Evolutionary conservation across 2,888 invertebrate species (phyloP), one percentile per base, ranked within the genome.

Genomic region (Mythimna vitellina): DNA sequence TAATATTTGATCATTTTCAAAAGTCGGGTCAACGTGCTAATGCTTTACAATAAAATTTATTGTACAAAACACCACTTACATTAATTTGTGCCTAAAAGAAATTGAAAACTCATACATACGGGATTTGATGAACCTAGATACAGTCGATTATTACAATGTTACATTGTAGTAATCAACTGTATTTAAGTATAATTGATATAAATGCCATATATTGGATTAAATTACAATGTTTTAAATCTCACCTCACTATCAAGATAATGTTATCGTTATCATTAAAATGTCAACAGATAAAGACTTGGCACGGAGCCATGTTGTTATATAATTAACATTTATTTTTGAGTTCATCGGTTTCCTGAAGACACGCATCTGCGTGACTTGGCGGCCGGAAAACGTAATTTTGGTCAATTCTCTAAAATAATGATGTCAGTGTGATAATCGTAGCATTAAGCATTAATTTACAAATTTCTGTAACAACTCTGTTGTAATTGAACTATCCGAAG

Each of bases 161-260:
- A 80, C 70, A 71, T 69, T 81, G 81, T 76, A 71, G 58, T 57
- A 75, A 80, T 83, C 81, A 56, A 58, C 51, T 46, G 14, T 25
- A 17, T 10, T 1, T 69, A 58, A 58, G 29, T 68, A 66, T 67
- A 29, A 70, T 73, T 69, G 58, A 56, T 63, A 53, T 70, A 58
- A 57, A 77, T 58, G 53, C 22, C 67, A n/a, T 70, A 58, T 70
- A 58, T 42, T 56, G 70, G 72, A 81, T 81, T 70, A 67, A 61
- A 61, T 71, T 61, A 67, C 49, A 74, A 66, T 74, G 38, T 65
- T 58, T 57, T 64, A 66, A 73, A 61, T 65, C 69, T 78, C 80
- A 53, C 62, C 53, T 64, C 17, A 67, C 60, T 67, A 70, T 74
- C 78, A 69, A 67, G 71, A 81, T 78, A 70, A 63, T 70, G 49